phyloP scores from a whole-genome alignment of 1,140 invertebrate species.

The Dinothrombium tinctorium region DNA sequence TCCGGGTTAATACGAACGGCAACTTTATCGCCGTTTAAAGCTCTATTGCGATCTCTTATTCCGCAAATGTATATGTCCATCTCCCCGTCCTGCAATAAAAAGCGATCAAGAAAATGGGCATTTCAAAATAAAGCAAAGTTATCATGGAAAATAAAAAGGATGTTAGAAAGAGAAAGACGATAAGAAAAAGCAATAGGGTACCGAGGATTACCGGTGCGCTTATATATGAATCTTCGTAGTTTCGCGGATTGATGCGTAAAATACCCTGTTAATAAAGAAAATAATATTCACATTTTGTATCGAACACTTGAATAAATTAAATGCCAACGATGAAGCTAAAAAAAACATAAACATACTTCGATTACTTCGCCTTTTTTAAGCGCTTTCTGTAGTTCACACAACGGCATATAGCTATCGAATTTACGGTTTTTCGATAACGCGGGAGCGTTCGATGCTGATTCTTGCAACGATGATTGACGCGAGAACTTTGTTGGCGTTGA shows the following conservation, averaged over 20 bases:
- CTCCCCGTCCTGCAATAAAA: conserved; percentile 25
- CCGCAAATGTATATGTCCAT: conserved; percentile 47
- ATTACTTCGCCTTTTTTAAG: conserved; percentile 29
- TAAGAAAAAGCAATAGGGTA: conserved; percentile 8
- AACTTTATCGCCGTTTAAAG: conserved; percentile 59
- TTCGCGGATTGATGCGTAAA: conserved; percentile 54
- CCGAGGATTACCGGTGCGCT: conserved; percentile 28
- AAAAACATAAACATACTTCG: conserved; percentile 17
- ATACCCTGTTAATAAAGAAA: conserved; percentile 28
- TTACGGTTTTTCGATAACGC: background rate
- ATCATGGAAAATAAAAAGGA: background rate
- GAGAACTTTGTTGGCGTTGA: background rate
- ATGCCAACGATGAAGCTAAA: background rate
- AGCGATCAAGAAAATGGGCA: background rate
- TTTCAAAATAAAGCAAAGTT: conserved; percentile 2
- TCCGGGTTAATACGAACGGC: conserved; percentile 31
- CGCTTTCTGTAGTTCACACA: conserved; percentile 22
- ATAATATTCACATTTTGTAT: background rate
- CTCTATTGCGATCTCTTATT: conserved; percentile 42
- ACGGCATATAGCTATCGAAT: conserved; percentile 16
- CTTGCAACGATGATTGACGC: background rate
- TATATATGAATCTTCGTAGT: conserved; percentile 50
- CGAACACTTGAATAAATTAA: background rate
- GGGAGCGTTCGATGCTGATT: no score
- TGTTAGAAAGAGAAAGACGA: background rate